A percentile compares a stretch with the other conserved stretches of the same genome.
phyloP scores from a whole-genome alignment of 1,140 invertebrate genomes.

The Platorchestia sp. region DNA sequence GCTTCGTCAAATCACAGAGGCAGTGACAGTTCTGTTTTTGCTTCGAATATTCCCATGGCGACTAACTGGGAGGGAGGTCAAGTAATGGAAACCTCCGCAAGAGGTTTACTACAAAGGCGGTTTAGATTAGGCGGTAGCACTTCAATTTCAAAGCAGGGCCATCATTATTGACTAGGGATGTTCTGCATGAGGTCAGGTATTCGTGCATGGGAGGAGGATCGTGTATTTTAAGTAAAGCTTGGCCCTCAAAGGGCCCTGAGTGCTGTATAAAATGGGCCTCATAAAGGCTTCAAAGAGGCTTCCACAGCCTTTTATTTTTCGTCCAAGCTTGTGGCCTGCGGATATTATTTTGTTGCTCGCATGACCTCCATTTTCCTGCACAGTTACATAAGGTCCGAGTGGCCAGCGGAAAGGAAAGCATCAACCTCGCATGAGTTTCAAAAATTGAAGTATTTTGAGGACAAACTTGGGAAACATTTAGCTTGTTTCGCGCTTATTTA shows the following conservation, averaged over 20 bases:
- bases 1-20: not conserved
- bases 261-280: constrained; percentile 30
- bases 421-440: not conserved
- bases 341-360: not conserved
- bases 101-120: not conserved
- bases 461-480: no score
- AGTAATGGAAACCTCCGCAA: not conserved
- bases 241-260: not conserved
- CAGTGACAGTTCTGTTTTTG: not conserved
- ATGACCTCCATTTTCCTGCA: not conserved
- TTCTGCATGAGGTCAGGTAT: not conserved
- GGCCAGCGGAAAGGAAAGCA: not conserved
- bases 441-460: not conserved
- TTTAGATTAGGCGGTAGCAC: constrained; percentile 1
- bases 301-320: not conserved
- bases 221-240: constrained; percentile 43
- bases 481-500: no score
- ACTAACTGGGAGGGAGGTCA: not conserved
- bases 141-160: not conserved
- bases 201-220: not conserved
- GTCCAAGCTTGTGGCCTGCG: not conserved
- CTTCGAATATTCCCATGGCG: not conserved
- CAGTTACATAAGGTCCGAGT: not conserved
- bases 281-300: constrained; percentile 35
- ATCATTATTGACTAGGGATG: constrained; percentile 24